Base-by-base conservation (phyloP, 35 echinoderm and acorn worm genomes). In the Patiria miniata region DNA sequence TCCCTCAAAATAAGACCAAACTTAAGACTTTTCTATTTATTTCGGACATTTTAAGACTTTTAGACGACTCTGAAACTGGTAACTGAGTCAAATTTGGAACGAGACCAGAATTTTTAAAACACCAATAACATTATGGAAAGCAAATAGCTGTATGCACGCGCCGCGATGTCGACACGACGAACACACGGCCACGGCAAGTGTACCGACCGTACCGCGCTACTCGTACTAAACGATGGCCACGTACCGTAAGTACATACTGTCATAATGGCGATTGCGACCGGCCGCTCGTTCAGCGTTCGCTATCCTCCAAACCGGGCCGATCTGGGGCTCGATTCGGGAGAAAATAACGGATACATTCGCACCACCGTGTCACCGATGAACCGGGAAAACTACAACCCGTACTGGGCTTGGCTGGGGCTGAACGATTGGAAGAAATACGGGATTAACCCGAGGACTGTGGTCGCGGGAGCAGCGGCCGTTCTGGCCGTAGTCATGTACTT, bases 261-360 rank as follows among this genome's bases (percentile, higher is more conserved):
- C 16, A 91, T 81, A 58, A 91, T 91, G 89, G 89, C 89, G 81
- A 91, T 91, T 81, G 89, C 89, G 81, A 77, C 81, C 68, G 65
- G 82, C 40, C 78, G 87, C 68, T 38, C 89, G 59, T 54, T 53
- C 80, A 85, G 51, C 51, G 89, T 91, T 85, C 88, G 83, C 37
- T 90, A 94, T 77, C 76, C 78, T 52, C 58, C 85, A 37, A 77
- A 90, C 51, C 81, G 81, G 40, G 60, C 54, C 83, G 83, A 88
- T 93, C 83, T 79, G 19, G 87, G 89, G 34, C 79, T 61, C n/a
- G 95, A 97, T 79, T 81, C 77, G 53, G 68, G 57, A 23, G 92
- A 86, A 80, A 92, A 91, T 88, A 98, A 98, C 87, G 95, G 95
- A 83, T 98, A 98, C 88, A 91, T 98, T 60, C 79, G 69, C 37